Conservation (phyloP, 30 jellyfish, hydroid and myxozoan species). For the Morbakka virulenta region DNA sequence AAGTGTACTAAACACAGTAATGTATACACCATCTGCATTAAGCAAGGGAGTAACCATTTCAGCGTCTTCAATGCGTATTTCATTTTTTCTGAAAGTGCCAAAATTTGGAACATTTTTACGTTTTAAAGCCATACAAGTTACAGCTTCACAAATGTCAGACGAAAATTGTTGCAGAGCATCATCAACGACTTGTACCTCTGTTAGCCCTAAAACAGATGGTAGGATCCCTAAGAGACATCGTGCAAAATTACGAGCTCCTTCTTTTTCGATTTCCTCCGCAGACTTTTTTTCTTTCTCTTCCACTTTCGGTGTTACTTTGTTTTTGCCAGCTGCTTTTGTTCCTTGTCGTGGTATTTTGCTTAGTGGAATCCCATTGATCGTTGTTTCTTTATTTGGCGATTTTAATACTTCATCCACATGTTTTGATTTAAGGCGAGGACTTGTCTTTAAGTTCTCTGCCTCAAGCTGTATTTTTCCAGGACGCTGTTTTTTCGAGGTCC, state of each 20-base stretch:
- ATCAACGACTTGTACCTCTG: slow-evolving; percentile 90
- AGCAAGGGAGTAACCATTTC: slow-evolving; percentile 71
- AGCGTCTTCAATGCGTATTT: slow-evolving; percentile 45
- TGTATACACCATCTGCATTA: slow-evolving; percentile 92
- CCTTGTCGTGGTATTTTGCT: slow-evolving; percentile 90
- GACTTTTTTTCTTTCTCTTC: slow-evolving; percentile 70
- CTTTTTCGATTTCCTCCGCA: slow-evolving; percentile 85
- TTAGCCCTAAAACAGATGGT: slow-evolving; percentile 81
- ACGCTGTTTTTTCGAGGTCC: not conserved
- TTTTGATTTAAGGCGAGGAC: slow-evolving; percentile 10
- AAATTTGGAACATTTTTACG: slow-evolving; percentile 95
- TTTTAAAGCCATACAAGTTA: slow-evolving; percentile 93
- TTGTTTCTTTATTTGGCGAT: slow-evolving; percentile 94
- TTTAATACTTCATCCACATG: slow-evolving; percentile 34
- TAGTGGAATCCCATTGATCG: slow-evolving; percentile 95
- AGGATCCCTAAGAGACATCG: slow-evolving; percentile 89
- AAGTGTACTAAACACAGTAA: slow-evolving; percentile 81
- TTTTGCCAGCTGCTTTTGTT: slow-evolving; percentile 68
- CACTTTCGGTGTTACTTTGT: slow-evolving; percentile 9
- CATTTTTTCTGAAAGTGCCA: slow-evolving; percentile 79
- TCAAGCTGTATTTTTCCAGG: slow-evolving; percentile 5
- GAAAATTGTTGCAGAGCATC: slow-evolving; percentile 96
- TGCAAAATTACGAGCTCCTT: slow-evolving; percentile 96
- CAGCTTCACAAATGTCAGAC: slow-evolving; percentile 98
- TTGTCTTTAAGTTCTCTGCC: slow-evolving; percentile 19